Evolutionary conservation across 2,888 invertebrate species (phyloP).

Genomic region (Calliopum simillimum): DNA sequence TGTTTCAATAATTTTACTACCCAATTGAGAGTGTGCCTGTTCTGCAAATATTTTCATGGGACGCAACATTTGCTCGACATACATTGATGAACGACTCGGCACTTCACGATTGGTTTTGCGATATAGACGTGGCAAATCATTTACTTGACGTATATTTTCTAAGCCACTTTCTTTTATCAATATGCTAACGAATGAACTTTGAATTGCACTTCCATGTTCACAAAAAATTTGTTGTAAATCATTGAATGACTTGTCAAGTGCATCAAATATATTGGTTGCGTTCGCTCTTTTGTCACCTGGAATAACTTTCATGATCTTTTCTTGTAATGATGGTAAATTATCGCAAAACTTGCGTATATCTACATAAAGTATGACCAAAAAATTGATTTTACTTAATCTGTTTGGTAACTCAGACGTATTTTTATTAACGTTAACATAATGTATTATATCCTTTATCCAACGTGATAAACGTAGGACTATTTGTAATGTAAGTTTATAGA

Average conservation of each 20-base stretch:
- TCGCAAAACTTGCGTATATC: slow-evolving; percentile 55
- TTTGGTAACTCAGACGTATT: slow-evolving; percentile 41
- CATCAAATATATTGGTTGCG: slow-evolving; percentile 44
- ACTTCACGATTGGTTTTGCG: slow-evolving; percentile 90
- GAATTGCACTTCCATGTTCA: slow-evolving; percentile 51
- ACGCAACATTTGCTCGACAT: slow-evolving; percentile 77
- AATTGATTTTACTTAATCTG: slow-evolving; percentile 49
- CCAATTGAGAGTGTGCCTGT: slow-evolving; percentile 62
- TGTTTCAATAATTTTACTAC: slow-evolving; percentile 54
- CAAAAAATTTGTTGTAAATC: slow-evolving; percentile 51
- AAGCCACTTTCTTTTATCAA: slow-evolving; percentile 80
- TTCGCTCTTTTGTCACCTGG: slow-evolving; percentile 65
- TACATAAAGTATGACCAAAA: slow-evolving; percentile 56
- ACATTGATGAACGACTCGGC: slow-evolving; percentile 83
- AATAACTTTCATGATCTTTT: slow-evolving; percentile 73
- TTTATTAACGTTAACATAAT: slow-evolving; percentile 52
- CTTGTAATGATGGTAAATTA: slow-evolving; percentile 66
- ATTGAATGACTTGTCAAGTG: slow-evolving; percentile 55
- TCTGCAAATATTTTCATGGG: slow-evolving; percentile 69
- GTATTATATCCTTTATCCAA: slow-evolving; percentile 74
- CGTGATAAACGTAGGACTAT: slow-evolving; percentile 81
- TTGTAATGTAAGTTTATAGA: slow-evolving; percentile 91
- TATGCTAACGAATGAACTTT: slow-evolving; percentile 81
- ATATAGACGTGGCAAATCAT: slow-evolving; percentile 92
- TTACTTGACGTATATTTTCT: slow-evolving; percentile 81